Evolutionary conservation across 2,888 invertebrate species (phyloP).

Genomic region (Leucozona laternaria): DNA sequence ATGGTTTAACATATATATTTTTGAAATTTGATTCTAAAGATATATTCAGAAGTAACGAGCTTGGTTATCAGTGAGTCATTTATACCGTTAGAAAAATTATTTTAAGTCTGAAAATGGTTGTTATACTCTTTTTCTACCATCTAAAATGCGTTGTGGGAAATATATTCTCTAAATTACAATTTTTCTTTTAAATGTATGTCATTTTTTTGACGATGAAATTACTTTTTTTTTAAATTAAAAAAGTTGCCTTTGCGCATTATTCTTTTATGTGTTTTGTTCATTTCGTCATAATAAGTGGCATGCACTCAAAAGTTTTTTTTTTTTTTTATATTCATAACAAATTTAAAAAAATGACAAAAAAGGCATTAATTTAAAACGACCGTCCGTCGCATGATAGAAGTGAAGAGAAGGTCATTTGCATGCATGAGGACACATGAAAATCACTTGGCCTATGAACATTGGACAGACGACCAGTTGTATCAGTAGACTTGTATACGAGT

Average conservation of each 20-base stretch:
- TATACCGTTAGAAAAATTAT: no score
- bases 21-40: no score
- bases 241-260: neutral
- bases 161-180: no score
- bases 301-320: neutral
- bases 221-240: neutral
- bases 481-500: neutral
- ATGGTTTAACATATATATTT: no score
- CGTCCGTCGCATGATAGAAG: constrained; percentile 8
- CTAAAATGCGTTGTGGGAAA: no score
- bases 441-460: constrained; percentile 26
- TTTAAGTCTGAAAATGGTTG: no score
- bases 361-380: constrained; percentile 4
- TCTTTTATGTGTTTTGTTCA: neutral
- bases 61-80: no score
- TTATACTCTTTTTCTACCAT: no score
- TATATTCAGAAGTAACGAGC: no score
- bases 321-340: neutral
- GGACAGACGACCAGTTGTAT: constrained; percentile 35
- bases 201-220: neutral
- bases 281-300: neutral
- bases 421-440: constrained; percentile 55
- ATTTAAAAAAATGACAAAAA: neutral
- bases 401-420: constrained; percentile 50
- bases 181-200: neutral